These are phyloP conservation scores for Phymorhynchus buccinoides DNA, from an alignment of 1,140 invertebrate genomes.

Conservation along the genomic window DNA sequence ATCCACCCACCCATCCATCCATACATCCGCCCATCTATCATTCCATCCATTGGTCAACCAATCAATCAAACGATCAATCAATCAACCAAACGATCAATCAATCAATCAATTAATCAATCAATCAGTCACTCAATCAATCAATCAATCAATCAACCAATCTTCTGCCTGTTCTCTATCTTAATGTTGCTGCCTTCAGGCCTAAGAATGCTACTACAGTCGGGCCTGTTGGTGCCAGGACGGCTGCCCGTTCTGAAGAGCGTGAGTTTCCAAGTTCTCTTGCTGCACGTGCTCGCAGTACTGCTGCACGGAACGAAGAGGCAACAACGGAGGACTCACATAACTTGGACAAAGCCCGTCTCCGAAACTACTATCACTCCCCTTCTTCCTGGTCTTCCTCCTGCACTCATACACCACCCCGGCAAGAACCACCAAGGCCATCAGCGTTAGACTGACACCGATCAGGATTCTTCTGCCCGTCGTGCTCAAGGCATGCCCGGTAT, in stretches of 20 bases:
- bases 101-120: no score
- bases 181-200: no score
- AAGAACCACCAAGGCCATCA: neutral
- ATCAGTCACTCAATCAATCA: no score
- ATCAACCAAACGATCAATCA: no score
- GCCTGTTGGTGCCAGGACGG: neutral
- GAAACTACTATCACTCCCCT: no score
- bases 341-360: no score
- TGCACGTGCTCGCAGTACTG: neutral
- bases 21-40: no score
- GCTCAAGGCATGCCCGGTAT: neutral
- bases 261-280: neutral
- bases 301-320: neutral
- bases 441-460: neutral
- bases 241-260: neutral
- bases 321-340: neutral
- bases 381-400: neutral
- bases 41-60: no score
- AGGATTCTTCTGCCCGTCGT: neutral
- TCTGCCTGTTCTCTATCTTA: no score
- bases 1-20: no score
- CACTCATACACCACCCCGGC: neutral
- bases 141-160: no score
- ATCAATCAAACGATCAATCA: no score
- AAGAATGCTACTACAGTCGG: neutral